Evolutionary conservation across 2,888 invertebrate genomes (phyloP), one percentile per base, ranked within the genome.

Genomic region (Colletes collaris): DNA sequence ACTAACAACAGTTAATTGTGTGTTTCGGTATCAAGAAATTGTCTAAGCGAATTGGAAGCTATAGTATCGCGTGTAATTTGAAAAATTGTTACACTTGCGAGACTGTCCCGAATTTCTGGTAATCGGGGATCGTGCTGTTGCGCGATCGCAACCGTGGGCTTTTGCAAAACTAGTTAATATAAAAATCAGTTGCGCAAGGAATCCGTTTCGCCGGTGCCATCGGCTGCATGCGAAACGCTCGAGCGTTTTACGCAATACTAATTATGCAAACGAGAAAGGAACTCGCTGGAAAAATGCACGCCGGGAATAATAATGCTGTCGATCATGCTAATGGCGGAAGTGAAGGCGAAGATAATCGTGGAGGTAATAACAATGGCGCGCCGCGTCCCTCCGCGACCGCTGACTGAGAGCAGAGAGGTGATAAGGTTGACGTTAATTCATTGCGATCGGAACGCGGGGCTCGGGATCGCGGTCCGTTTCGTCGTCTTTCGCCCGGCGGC

Each of bases 301-400:
- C 77, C 70, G 72, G 81, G 85, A 87, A 81, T 83, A 83, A 81
- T 83, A 82, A 85, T 76, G 78, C 76, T 81, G 86, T 83, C 86
- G 85, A 86, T 87, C 83, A 85, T 82, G 73, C 79, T 82, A 86
- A 85, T 87, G 81, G 84, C 77, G 83, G 82, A 80, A 85, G 79
- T 84, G 75, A 74, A 83, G 84, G 79, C 70, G 78, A 76, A 76
- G 83, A 86, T 86, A 82, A 86, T 88, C 81, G 78, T 77, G 81
- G 76, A 60, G 79, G 79, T 73, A 82, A 83, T 86, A 85, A 86
- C 85, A 86, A 85, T 86, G 81, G 79, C 59, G 70, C 70, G 53
- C 71, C 59, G 73, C 70, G 70, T 71, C 67, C 49, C 71, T 59
- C 44, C 44, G 44, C 67, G 76, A 70, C 65, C 73, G 56, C 64